These are phyloP conservation scores for Xestia xanthographa DNA, from an alignment of 2,888 invertebrate genomes.

Conservation along the genomic window DNA sequence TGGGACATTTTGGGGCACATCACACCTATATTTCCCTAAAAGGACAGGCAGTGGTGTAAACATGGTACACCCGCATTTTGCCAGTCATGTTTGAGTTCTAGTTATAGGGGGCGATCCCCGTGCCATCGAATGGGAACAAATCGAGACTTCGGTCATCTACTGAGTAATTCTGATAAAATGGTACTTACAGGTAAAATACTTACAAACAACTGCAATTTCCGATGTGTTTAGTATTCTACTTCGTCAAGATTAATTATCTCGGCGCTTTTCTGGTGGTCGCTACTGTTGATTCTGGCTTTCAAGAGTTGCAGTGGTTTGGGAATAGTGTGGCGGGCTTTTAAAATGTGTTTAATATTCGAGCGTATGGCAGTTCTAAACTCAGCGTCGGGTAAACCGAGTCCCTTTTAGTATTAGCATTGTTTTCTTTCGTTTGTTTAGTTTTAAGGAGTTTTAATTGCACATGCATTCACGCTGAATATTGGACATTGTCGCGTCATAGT, in stretches of 20 bases:
- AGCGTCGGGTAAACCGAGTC: background rate
- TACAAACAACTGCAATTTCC: no score
- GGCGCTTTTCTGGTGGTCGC: no score
- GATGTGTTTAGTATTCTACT: no score
- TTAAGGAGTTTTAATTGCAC: background rate
- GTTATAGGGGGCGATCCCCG: background rate
- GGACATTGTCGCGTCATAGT: constrained; percentile 45
- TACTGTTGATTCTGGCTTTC: no score
- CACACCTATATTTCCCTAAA: background rate
- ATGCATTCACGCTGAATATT: constrained; percentile 16
- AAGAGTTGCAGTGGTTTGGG: no score
- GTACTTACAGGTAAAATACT: background rate
- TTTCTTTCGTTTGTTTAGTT: background rate
- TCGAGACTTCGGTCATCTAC: no score
- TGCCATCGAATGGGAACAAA: background rate
- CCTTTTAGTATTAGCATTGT: background rate
- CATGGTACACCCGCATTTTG: background rate
- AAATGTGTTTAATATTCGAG: no score
- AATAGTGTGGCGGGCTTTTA: no score
- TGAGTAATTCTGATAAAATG: background rate
- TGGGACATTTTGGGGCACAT: background rate
- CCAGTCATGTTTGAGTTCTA: background rate
- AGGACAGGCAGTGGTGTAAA: background rate
- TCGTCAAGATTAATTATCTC: no score
- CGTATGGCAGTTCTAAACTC: no score